Conservation (phyloP, 2,113 vertebrate genomes). For the Ardeotis arabs region DNA sequence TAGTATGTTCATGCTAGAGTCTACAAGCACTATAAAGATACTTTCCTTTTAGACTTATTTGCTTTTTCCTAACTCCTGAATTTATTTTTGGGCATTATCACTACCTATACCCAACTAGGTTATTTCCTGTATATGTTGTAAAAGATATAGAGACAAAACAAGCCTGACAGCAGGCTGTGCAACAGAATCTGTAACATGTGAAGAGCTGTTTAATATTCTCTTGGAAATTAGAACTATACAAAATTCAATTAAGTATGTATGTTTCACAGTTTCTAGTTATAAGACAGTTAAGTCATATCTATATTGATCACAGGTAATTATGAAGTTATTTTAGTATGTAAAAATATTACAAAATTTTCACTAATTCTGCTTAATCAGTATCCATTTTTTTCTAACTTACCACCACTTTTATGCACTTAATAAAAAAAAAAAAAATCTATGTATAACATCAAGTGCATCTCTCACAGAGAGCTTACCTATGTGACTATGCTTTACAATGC, state of each 20-base stretch:
- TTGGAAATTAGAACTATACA: background rate
- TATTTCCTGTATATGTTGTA: background rate
- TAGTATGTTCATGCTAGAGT: background rate
- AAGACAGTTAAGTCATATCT: background rate
- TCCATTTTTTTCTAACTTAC: background rate
- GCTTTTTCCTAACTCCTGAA: background rate
- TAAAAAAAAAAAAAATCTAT: background rate
- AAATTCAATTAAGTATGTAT: background rate
- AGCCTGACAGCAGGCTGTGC: background rate
- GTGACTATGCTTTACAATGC: background rate
- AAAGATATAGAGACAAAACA: background rate
- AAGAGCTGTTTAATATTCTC: background rate
- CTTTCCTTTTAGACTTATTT: background rate
- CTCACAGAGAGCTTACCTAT: background rate
- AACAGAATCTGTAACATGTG: background rate
- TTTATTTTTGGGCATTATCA: background rate
- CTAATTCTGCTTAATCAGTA: background rate
- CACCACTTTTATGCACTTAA: background rate
- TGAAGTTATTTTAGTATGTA: background rate
- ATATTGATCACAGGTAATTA: background rate
- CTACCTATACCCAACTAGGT: background rate
- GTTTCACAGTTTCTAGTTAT: background rate
- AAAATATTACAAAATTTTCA: background rate
- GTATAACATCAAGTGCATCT: background rate
- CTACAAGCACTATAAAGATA: background rate